These are phyloP conservation scores for Euthynnus affinis DNA, from an alignment of 2,797 vertebrate species.

Conservation along the genomic window DNA sequence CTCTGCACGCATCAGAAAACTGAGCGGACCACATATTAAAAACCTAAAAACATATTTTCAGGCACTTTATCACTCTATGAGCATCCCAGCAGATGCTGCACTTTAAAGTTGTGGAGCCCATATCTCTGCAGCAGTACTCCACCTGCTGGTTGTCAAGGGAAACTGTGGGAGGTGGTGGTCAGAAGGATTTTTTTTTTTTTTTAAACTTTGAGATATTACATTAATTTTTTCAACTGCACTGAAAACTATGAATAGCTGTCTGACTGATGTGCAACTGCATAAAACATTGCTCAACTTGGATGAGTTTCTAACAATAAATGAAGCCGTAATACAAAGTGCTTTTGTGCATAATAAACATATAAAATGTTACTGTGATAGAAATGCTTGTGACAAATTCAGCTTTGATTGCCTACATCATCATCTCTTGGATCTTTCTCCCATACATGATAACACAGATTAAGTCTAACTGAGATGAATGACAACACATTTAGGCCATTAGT, in stretches of 20 bases:
- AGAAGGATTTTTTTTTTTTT: too few relatives aligned
- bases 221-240: neutral
- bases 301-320: neutral
- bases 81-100: slow-evolving; percentile 8
- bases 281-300: neutral
- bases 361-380: neutral
- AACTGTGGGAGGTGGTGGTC: neutral
- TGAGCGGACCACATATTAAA: neutral
- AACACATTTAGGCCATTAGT: too few relatives aligned
- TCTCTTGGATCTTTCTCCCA: too few relatives aligned
- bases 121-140: neutral
- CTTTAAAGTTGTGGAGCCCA: neutral
- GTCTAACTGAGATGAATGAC: too few relatives aligned
- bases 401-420: too few relatives aligned
- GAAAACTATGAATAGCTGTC: too few relatives aligned
- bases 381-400: too few relatives aligned
- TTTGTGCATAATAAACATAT: neutral
- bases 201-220: too few relatives aligned
- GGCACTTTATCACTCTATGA: neutral
- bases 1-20: neutral
- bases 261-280: neutral
- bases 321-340: neutral
- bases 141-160: slow-evolving; percentile 32
- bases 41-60: neutral
- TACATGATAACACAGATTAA: too few relatives aligned